Base-by-base conservation (phyloP, 2,113 vertebrate species). In the Bos taurus region DNA sequence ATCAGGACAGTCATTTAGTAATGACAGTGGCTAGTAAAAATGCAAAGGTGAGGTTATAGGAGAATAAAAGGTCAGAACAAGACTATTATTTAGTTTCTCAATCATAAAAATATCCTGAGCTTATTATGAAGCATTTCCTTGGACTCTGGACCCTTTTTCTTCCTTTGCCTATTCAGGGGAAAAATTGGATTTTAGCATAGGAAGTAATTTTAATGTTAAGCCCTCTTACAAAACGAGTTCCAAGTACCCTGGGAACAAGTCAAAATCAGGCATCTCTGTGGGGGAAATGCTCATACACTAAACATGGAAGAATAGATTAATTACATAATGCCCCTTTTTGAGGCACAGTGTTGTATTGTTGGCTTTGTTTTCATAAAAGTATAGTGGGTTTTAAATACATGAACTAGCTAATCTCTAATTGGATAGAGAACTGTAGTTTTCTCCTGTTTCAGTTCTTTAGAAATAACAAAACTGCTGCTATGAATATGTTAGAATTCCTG, bases 151-250 rank as follows among this genome's bases (percentile, higher is more conserved):
- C 25, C 60, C 50, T 97, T 74, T 88, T 88, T 57, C 52, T 71
- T 67, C 60, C 96, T 97, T 94, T 95, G 85, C 86, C 91, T 92
- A 91, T 94, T 97, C 78, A 91, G 46, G 67, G 28, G n/a, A 77
- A 95, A 94, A 93, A 94, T 86, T 96, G 91, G 94, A 94, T 97
- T 95, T 98, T 98, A 97, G 84, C 54, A 74, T 60, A 97, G 96
- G 92, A 91, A 93, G 36, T 88, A 94, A 95, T 96, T 95, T 94
- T 77, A 86, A 0, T 87, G 60, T 62, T 93, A 97, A 98, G 52
- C 86, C 83, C 77, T 48, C 25, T 92, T 90, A 59, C 82, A 62
- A 97, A 92, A 93, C 78, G 28, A 77, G 91, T 96, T 96, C 95
- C 48, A 87, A 82, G 84, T 74, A 90, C 74, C n/a, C 94, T 96